phyloP scores from a whole-genome alignment of 1,140 invertebrate species.

The Aplysia californica region DNA sequence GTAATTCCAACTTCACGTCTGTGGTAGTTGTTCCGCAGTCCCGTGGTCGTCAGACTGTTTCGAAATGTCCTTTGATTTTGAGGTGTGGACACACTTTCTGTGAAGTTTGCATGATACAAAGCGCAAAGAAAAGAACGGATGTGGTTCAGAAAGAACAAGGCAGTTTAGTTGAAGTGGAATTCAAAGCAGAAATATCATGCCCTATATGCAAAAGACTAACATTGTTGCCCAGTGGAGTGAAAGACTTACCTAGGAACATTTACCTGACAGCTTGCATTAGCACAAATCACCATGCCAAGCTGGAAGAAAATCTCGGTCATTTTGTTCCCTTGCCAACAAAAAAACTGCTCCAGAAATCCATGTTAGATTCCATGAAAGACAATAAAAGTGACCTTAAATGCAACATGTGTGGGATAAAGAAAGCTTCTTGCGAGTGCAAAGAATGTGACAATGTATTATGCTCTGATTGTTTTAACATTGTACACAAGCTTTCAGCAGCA shows the following conservation, averaged over 20 bases:
- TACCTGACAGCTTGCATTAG: slow-evolving; percentile 3
- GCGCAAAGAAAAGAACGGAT: background rate
- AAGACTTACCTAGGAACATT: slow-evolving; percentile 16
- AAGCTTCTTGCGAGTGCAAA: slow-evolving; percentile 5
- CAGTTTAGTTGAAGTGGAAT: no score
- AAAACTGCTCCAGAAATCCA: no score
- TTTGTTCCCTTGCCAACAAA: background rate
- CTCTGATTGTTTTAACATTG: slow-evolving; percentile 5
- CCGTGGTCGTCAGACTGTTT: no score
- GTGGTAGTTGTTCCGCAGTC: no score
- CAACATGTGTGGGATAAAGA: slow-evolving; percentile 2
- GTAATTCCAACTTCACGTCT: background rate
- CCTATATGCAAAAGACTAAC: background rate
- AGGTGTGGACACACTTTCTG: slow-evolving; percentile 13
- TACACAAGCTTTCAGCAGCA: slow-evolving; percentile 5
- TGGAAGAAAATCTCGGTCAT: background rate
- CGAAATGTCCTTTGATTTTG: background rate
- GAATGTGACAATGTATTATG: slow-evolving; percentile 20
- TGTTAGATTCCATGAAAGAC: background rate
- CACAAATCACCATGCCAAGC: slow-evolving; percentile 1
- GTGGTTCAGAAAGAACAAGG: background rate
- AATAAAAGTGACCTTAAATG: background rate
- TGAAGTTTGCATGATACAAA: slow-evolving; percentile 4
- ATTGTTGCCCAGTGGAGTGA: slow-evolving; percentile 4
- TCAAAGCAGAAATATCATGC: background rate